Base-by-base conservation (phyloP, 2,113 vertebrate genomes). In the Macheiramphus alcinus region DNA sequence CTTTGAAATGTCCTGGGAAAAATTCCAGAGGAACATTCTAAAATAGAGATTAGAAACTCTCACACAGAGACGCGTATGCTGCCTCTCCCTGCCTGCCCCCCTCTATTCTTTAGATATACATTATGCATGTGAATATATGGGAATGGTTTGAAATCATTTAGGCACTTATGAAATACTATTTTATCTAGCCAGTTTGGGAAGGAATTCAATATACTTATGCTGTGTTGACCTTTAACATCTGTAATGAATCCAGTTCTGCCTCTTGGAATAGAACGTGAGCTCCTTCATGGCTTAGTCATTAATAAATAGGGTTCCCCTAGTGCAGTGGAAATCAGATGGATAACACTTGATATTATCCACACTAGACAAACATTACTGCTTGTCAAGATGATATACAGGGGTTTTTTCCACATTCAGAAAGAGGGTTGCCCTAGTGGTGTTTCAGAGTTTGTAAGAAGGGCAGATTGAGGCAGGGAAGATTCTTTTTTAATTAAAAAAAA, bases 1-100 rank as follows among this genome's bases (percentile, higher is more conserved):
- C 71, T 94, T 97, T 97, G 94, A 97, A 97, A 96, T 82, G 65
- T 88, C 87, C 94, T 95, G 83, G 96, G 96, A 97, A 93, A 95
- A 97, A 93, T 94, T 97, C 89, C 87, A 95, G 79, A 83, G 76
- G 90, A 95, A 88, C 74, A 48, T 88, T 96, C 83, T 96, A 91
- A 96, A 97, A 76, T 43, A 81, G 92, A 79, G 95, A 90, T 96
- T 92, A 96, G 68, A 85, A 96, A 62, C 56, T 86, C 90, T 94
- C 78, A 85, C 89, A 89, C 26, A 73, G 66, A 95, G 73, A 55
- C 4, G 0, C 3, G 3, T 61, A 76, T 1, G 0, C 63, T 71
- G 75, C 59, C 50, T 83, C 86, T 94, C 70, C 62, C 78, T 0
- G 42, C 56, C 73, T 90, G 73, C 68, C 79, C 84, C 86, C 36